Percentiles rank a stretch among this genome's conserved stretches.
Evolutionary conservation across 2,797 vertebrate species (phyloP).

Genomic region (Manis javanica): DNA sequence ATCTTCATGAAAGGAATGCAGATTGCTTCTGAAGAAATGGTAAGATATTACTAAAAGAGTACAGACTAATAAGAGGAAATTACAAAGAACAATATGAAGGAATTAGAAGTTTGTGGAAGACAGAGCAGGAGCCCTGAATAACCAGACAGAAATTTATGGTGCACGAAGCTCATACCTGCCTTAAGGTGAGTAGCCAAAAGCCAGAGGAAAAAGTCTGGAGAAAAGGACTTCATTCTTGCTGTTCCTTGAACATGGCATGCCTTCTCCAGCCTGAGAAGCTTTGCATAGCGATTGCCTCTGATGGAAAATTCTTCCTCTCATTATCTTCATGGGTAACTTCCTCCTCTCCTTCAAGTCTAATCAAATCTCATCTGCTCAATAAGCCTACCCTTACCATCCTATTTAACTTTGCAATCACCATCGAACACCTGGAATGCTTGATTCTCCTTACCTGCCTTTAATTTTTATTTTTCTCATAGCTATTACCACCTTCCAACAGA

Average conservation of each 20-base stretch:
- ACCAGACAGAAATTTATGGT: background rate
- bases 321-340: background rate
- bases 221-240: background rate
- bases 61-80: background rate
- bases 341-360: background rate
- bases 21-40: background rate
- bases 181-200: background rate
- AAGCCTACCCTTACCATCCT: background rate
- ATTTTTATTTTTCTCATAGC: background rate
- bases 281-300: background rate
- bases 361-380: background rate
- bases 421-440: background rate
- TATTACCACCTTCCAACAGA: background rate
- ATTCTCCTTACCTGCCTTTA: background rate
- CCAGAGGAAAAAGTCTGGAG: background rate
- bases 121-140: background rate
- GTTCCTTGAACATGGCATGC: background rate
- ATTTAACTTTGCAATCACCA: background rate
- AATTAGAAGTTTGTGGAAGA: background rate
- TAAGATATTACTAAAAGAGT: background rate
- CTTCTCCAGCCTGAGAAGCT: background rate
- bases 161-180: background rate
- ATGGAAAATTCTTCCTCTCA: background rate
- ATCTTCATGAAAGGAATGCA: background rate
- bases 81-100: background rate